Conservation (phyloP, 2,113 vertebrate species). For the Telmatochromis bifrenatus region DNA sequence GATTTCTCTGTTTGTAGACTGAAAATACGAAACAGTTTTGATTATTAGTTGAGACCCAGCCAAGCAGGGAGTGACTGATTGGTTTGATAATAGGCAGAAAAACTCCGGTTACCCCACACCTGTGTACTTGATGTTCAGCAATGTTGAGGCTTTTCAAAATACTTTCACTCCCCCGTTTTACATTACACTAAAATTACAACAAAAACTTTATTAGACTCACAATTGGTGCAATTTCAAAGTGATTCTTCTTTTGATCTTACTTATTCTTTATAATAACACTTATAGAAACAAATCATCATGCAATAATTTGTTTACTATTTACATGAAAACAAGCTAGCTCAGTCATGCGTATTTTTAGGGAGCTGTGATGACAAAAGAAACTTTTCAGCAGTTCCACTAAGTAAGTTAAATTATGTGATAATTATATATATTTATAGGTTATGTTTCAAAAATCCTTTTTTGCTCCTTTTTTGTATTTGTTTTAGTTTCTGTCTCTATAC, state of each 20-base stretch:
- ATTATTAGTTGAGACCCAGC: neutral
- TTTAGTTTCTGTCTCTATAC: neutral
- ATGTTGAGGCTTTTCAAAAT: neutral
- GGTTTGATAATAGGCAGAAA: neutral
- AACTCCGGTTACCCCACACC: neutral
- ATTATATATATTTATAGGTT: neutral
- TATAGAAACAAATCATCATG: rapidly evolving
- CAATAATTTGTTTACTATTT: neutral
- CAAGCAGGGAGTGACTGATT: neutral
- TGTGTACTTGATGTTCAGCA: neutral
- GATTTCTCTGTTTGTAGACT: neutral
- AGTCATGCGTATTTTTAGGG: too few species aligned
- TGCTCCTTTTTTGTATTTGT: neutral
- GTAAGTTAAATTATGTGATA: neutral
- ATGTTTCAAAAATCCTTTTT: rapidly evolving
- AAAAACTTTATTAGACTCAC: neutral
- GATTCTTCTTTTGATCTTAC: neutral
- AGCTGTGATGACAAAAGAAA: too few species aligned
- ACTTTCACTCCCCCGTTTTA: rapidly evolving
- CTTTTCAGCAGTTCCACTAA: too few species aligned
- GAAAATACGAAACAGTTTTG: neutral
- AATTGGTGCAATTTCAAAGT: neutral
- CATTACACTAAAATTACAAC: neutral
- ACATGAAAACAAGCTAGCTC: too few species aligned
- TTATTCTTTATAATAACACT: neutral